These are phyloP conservation scores for Microcebus murinus DNA, from an alignment of 2,113 vertebrate genomes.

Conservation along the genomic window DNA sequence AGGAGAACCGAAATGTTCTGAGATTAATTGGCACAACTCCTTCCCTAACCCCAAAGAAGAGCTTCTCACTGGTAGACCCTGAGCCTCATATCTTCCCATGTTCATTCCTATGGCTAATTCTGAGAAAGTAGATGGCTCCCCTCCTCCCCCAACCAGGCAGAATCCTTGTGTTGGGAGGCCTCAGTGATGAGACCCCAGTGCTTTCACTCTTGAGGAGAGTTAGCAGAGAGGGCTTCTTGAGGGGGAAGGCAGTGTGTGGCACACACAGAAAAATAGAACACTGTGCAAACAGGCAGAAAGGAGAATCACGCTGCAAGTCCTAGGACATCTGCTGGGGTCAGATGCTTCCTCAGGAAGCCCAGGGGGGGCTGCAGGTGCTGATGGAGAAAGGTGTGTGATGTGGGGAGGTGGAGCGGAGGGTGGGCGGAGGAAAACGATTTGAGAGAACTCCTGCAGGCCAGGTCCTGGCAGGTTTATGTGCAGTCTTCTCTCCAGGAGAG, in stretches of 20 bases:
- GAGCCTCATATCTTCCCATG: not conserved
- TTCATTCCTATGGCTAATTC: not conserved
- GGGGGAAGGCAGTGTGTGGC: not conserved
- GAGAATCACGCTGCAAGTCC: not conserved
- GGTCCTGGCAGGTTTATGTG: not conserved
- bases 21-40: not conserved
- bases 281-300: not conserved
- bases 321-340: not conserved
- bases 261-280: not conserved
- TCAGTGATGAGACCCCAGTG: not conserved
- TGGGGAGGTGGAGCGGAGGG: rapidly evolving
- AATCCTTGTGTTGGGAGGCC: not conserved
- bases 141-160: not conserved
- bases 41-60: not conserved
- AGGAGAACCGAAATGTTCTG: not conserved
- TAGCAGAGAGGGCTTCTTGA: not conserved
- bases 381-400: not conserved
- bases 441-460: not conserved
- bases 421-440: rapidly evolving
- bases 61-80: not conserved
- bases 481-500: not conserved
- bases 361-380: too few species aligned
- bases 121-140: not conserved
- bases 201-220: not conserved
- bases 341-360: not conserved